Conservation (phyloP, 2,113 vertebrate genomes). For the Etheostoma cragini region DNA sequence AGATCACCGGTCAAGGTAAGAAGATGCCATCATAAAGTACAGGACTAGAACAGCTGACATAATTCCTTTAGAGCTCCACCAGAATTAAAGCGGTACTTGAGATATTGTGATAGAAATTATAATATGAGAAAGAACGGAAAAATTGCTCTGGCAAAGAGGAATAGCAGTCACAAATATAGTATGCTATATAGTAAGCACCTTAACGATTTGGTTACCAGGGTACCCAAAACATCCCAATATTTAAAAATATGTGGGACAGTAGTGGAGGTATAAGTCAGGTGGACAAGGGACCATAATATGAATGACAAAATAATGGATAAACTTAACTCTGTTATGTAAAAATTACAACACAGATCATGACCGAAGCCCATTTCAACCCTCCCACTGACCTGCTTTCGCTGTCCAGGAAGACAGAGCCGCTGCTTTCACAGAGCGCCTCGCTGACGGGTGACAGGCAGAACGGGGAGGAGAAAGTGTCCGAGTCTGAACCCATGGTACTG, state of each 20-base stretch:
- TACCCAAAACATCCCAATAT: neutral
- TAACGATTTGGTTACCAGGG: neutral
- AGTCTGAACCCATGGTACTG: constrained; percentile 95
- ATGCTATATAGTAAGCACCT: neutral
- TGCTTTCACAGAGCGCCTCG: constrained; percentile 90
- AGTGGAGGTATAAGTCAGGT: neutral
- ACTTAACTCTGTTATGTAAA: neutral
- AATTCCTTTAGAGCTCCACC: neutral
- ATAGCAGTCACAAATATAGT: no score
- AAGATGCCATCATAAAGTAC: neutral
- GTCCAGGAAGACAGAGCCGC: constrained; percentile 91
- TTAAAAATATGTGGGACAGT: neutral
- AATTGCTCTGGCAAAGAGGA: neutral
- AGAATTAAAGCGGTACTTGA: neutral
- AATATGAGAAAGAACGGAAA: neutral
- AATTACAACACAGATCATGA: neutral
- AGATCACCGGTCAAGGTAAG: neutral
- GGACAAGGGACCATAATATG: neutral
- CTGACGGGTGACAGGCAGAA: constrained; percentile 96
- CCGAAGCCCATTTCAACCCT: neutral
- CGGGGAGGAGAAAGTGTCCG: constrained; percentile 95
- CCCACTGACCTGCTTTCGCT: constrained; percentile 88
- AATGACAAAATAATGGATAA: neutral
- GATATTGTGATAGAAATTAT: neutral
- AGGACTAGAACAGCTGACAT: neutral